phyloP scores from a whole-genome alignment of 2,797 vertebrate genomes.

The Betta splendens region DNA sequence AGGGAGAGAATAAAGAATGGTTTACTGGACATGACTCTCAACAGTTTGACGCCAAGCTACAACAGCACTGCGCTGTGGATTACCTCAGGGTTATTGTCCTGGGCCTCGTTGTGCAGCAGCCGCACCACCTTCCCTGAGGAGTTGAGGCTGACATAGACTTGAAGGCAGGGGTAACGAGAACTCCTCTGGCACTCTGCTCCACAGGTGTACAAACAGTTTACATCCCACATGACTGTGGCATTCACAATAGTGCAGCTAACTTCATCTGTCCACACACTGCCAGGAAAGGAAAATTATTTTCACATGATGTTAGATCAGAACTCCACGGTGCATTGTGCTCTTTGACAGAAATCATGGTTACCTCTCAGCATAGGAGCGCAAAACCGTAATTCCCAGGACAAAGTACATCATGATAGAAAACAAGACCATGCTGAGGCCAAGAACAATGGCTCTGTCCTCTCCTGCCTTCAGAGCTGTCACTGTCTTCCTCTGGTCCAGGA shows the following conservation, averaged over 20 bases:
- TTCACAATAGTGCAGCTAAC: conserved; percentile 89
- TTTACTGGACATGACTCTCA: not conserved
- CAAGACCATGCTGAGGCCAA: conserved; percentile 93
- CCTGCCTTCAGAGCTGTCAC: conserved; percentile 93
- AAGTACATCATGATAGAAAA: conserved; percentile 95
- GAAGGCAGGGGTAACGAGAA: conserved; percentile 93
- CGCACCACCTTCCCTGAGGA: conserved; percentile 85
- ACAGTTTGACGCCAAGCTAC: not conserved
- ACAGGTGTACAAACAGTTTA: conserved; percentile 93
- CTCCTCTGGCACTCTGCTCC: conserved; percentile 90
- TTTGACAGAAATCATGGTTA: conserved; percentile 52
- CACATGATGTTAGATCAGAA: not conserved
- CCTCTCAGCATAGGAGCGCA: conserved; percentile 94
- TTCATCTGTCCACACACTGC: conserved; percentile 91
- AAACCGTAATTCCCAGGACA: conserved; percentile 90
- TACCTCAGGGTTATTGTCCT: conserved; percentile 91
- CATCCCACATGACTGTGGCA: conserved; percentile 86
- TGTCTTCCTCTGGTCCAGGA: conserved; percentile 95
- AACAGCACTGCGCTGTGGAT: not conserved
- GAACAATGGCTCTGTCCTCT: conserved; percentile 92
- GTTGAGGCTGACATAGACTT: conserved; percentile 92
- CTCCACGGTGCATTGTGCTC: not conserved
- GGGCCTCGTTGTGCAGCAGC: conserved; percentile 89
- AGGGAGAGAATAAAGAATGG: conserved; percentile 29
- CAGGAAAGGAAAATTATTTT: not conserved